Base-by-base conservation (phyloP, 2,888 invertebrate genomes). In the Saturnia pavonia region DNA sequence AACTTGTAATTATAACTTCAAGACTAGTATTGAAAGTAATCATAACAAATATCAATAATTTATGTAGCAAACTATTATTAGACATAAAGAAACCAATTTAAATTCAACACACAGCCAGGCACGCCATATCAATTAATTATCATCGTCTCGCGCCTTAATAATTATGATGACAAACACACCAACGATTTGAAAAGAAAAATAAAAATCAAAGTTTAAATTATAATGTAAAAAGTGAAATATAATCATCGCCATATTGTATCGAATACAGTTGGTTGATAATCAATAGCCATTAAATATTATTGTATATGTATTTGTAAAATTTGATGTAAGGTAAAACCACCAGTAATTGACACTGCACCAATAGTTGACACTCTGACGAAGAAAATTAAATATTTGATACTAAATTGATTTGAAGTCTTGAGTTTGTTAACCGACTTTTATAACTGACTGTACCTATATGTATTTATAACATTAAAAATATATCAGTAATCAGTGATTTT, bases 91-190 rank as follows among this genome's bases (percentile, higher is more conserved):
- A 76, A 75, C 70, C 74, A 57, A 77, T 81, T 78, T 71, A 74
- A 76, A 80, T 80, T 78, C 78, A 54, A 73, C 65, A 73, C 73
- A 73, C 70, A 73, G 67, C 67, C 74, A 71, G 57, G 70, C 43
- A 48, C 22, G 48, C 65, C 48, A 22, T n/a, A n/a, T 69, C 76
- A 75, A 80, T 79, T 78, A 78, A 78, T 80, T 76, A 76, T 71
- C 71, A 74, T 76, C 80, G 80, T 82, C 77, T 77, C 69, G 70
- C 73, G 75, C 72, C 73, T 74, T 74, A 78, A 78, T 73, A 76
- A 80, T 80, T 78, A 77, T 78, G 70, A 74, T 78, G 78, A 80
- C 75, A 77, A 69, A 40, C 66, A 48, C 71, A 45, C 69, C 48
- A 27, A 40, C n/a, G 69, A 48, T 63, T 66, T 22, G 9, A 7